Evolutionary conservation across 2,888 invertebrate species (phyloP), one percentile per base, ranked within the genome.

Genomic region (Phanerotoma sp.): DNA sequence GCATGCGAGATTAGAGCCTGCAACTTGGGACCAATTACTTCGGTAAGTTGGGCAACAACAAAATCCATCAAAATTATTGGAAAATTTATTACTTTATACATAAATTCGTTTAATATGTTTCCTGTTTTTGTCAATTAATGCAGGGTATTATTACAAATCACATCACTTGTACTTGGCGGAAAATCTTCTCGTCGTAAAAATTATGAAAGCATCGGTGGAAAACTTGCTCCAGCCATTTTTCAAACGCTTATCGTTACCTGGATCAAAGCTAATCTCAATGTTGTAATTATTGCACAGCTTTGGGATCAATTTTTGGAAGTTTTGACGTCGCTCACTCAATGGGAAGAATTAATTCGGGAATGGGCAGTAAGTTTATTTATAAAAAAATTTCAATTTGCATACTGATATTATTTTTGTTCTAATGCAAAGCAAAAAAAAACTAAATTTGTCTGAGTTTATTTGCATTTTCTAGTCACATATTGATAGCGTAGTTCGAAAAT

Each of bases 171-270:
- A 45, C 80, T 97, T 48, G 87, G 87, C 64, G 90, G 90, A 73
- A 86, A 86, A 57, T 88, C 89, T 5, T 86, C 88, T 3, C 87
- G 87, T 66, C 84, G 87, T 54, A 92, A 91, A 75, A 83, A 86
- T 63, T 87, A 87, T 64, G 87, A 77, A 54, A 74, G 69, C 47
- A 79, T 82, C 52, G 89, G 89, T 33, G 89, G 89, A 25, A 89
- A 89, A 70, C 79, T 93, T 58, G 93, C 93, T 5, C 91, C 91
- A 18, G 92, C 93, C 0, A 84, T 92, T 63, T 91, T 92, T 69
- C 90, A 97, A 84, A 97, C 97, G 1, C 80, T 97, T 45, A 95
- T 97, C 64, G 96, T 97, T 61, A 96, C 96, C 3, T 97, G 97
- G 96, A 96, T 97, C 66, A 93, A 96, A 71, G 97, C 96, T 0